Conservation (phyloP, 2,888 invertebrate genomes). For the Julus scanicus region DNA sequence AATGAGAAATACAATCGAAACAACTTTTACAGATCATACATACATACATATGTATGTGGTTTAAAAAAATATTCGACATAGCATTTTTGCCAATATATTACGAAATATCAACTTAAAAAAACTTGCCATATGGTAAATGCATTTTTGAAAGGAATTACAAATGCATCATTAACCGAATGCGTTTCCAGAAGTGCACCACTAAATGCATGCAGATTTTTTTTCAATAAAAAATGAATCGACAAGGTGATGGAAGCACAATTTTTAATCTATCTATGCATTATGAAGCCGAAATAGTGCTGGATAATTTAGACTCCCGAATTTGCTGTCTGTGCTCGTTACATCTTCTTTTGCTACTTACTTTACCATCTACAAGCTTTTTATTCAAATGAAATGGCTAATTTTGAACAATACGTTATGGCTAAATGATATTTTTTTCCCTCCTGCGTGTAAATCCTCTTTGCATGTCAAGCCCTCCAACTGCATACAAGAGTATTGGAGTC, state of each 20-base stretch:
- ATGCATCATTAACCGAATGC: too few relatives aligned
- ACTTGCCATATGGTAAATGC: too few relatives aligned
- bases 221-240: background rate
- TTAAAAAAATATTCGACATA: too few relatives aligned
- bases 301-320: background rate
- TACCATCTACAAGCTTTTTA: constrained; percentile 29
- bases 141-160: too few relatives aligned
- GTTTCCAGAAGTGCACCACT: too few relatives aligned
- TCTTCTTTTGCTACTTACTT: background rate
- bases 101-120: too few relatives aligned
- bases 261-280: background rate
- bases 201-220: too few relatives aligned
- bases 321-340: background rate
- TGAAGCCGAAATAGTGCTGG: background rate
- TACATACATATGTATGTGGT: too few relatives aligned
- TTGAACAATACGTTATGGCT: constrained; percentile 42
- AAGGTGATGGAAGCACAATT: background rate
- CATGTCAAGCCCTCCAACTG: background rate
- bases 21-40: too few relatives aligned
- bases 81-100: too few relatives aligned
- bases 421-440: background rate
- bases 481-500: background rate
- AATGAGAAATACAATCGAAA: too few relatives aligned
- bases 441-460: background rate
- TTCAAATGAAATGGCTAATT: constrained; percentile 36